These are phyloP conservation scores for Cercocebus atys DNA, from an alignment of 2,113 vertebrate genomes.

Conservation along the genomic window DNA sequence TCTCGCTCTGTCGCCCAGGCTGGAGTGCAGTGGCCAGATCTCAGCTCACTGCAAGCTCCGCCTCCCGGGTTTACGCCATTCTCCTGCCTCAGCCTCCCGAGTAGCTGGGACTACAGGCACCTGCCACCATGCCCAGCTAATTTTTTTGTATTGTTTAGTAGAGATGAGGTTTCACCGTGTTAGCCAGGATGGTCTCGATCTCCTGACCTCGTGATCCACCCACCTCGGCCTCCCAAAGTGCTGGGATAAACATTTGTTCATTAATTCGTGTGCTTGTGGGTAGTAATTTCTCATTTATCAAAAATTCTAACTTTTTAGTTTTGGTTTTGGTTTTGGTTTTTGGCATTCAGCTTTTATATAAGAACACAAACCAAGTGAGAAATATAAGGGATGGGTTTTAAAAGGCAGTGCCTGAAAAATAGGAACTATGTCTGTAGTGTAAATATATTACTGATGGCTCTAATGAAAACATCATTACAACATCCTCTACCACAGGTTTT, in stretches of 20 bases:
- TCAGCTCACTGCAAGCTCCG: too few species aligned
- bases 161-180: too few species aligned
- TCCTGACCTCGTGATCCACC: too few species aligned
- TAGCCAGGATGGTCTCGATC: too few species aligned
- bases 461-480: not conserved
- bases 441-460: not conserved
- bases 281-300: not conserved
- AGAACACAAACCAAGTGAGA: not conserved
- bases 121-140: too few species aligned
- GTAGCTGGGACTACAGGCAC: too few species aligned
- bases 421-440: not conserved
- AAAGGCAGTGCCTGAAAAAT: not conserved
- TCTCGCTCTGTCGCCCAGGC: too few species aligned
- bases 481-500: rapidly evolving
- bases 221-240: too few species aligned
- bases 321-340: not conserved
- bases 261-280: not conserved
- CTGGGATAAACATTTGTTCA: not conserved
- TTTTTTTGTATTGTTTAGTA: too few species aligned
- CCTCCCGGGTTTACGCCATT: too few species aligned
- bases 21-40: too few species aligned
- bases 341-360: not conserved
- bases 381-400: not conserved
- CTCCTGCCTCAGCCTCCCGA: too few species aligned
- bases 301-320: not conserved